These are phyloP conservation scores for Drosophila falleni DNA, from an alignment of 2,888 invertebrate species.

Conservation along the genomic window DNA sequence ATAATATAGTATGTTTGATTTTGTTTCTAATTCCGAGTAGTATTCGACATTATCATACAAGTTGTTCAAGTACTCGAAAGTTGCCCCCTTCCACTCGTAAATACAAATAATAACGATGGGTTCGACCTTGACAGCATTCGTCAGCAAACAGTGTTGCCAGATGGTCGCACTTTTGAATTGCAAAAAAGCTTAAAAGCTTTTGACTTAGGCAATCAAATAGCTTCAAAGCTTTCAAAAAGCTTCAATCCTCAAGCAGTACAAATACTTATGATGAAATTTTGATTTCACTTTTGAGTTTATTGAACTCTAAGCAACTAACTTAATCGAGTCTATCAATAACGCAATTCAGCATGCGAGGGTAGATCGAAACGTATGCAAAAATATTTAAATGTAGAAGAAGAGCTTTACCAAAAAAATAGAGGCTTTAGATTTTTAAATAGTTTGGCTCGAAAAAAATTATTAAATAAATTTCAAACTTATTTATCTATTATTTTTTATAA, in stretches of 20 bases:
- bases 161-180: background rate
- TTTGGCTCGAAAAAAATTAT: no score
- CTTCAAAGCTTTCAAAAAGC: constrained; percentile 1
- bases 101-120: constrained; percentile 15
- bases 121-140: constrained; percentile 45
- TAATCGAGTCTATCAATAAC: constrained; percentile 8
- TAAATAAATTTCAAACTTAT: no score
- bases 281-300: constrained; percentile 27
- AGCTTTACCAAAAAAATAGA: no score
- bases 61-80: constrained; percentile 26
- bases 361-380: background rate
- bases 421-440: no score
- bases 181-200: constrained; percentile 14
- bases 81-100: constrained; percentile 3
- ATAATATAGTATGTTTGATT: background rate
- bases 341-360: constrained; percentile 9
- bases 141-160: constrained; percentile 21
- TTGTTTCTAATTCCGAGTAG: background rate
- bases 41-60: constrained; percentile 25
- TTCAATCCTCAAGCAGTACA: background rate
- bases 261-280: constrained; percentile 17
- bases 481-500: no score
- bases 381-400: no score
- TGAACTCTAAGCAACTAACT: constrained; percentile 12
- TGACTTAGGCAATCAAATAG: background rate